These are phyloP conservation scores for Podarcis raffonei DNA, from an alignment of 2,113 vertebrate species.

Conservation along the genomic window DNA sequence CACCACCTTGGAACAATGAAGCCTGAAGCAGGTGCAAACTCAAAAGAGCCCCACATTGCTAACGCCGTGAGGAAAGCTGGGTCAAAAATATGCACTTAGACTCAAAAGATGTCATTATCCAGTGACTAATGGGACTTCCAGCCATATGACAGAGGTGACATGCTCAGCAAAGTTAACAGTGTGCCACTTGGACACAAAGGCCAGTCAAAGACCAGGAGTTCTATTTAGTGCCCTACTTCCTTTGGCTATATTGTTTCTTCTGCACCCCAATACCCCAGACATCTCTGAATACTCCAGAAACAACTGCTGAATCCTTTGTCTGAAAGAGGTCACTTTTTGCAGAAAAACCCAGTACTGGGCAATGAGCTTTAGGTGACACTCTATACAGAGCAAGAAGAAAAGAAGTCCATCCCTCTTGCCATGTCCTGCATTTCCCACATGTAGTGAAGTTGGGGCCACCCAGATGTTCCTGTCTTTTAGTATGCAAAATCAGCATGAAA, in stretches of 20 bases:
- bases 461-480: too few species aligned
- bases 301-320: neutral
- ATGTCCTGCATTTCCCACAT: neutral
- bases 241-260: neutral
- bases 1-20: neutral
- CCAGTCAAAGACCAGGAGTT: neutral
- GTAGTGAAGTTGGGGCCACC: neutral
- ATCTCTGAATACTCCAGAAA: neutral
- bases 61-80: neutral
- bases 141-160: neutral
- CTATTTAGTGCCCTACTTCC: neutral
- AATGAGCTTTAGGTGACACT: neutral
- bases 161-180: neutral
- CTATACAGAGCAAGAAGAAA: neutral
- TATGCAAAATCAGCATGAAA: neutral
- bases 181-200: neutral
- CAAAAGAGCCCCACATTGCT: neutral
- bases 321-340: neutral
- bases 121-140: neutral
- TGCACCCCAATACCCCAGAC: neutral
- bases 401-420: neutral
- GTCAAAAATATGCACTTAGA: neutral
- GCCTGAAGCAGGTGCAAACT: constrained; percentile 5
- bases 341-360: neutral
- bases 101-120: neutral